These are phyloP conservation scores for Leuciscus idus DNA, from an alignment of 2,113 vertebrate genomes.

Conservation along the genomic window DNA sequence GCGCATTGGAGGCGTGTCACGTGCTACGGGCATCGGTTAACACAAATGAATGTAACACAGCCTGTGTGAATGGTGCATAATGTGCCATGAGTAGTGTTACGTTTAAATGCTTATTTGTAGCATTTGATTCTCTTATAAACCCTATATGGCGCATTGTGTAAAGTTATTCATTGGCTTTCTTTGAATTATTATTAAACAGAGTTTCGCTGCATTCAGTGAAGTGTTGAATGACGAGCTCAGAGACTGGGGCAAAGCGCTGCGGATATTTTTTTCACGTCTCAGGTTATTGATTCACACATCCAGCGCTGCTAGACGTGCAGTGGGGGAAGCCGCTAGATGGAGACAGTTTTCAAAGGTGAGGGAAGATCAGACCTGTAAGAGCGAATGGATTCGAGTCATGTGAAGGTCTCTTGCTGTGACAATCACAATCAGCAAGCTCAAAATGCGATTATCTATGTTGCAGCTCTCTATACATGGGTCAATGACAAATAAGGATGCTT, in stretches of 20 bases:
- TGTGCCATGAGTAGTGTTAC: background rate
- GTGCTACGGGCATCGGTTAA: slow-evolving; percentile 58
- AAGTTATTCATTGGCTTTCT: background rate
- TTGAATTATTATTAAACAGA: background rate
- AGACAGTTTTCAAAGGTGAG: slow-evolving; percentile 59
- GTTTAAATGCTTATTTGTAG: background rate
- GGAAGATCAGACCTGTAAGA: slow-evolving; percentile 17
- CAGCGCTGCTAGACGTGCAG: background rate
- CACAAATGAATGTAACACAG: slow-evolving; percentile 51
- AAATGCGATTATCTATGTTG: background rate
- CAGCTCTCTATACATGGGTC: background rate
- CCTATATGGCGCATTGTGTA: background rate
- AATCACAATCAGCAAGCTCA: background rate
- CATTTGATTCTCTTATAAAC: background rate
- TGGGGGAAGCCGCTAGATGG: slow-evolving; percentile 61
- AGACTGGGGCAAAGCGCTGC: slow-evolving; percentile 7
- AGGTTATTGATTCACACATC: slow-evolving; percentile 29
- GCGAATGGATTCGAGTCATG: background rate
- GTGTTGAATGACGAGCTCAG: slow-evolving; percentile 33
- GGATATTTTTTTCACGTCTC: slow-evolving; percentile 25
- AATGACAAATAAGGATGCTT: background rate
- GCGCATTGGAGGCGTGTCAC: slow-evolving; percentile 58
- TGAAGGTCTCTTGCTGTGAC: background rate
- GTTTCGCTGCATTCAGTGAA: background rate
- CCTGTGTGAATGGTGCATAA: slow-evolving; percentile 1